Percentiles rank a stretch among this genome's conserved stretches.
Evolutionary conservation across 2,888 invertebrate species (phyloP).

Genomic region (Anaspis maculata): DNA sequence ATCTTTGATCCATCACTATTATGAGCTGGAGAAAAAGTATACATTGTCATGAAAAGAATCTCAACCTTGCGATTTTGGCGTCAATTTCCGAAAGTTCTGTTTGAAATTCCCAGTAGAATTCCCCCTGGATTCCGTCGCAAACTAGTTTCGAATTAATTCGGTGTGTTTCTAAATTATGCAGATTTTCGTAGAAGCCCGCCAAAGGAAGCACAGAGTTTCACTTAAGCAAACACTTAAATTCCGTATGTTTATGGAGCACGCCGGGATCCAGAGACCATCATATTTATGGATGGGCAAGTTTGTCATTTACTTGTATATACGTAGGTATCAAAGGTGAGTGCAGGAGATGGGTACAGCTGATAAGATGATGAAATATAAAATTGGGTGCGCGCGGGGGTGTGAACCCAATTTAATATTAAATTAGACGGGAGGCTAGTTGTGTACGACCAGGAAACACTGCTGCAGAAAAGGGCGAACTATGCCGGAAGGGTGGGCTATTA

Average conservation of each 20-base stretch:
- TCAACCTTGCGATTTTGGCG: no score
- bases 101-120: conserved; percentile 24
- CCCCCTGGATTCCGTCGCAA: conserved; percentile 21
- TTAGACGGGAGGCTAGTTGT: conserved; percentile 8
- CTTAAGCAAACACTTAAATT: conserved; percentile 13
- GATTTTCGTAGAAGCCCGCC: conserved; percentile 10
- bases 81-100: conserved; percentile 13
- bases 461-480: conserved; percentile 12
- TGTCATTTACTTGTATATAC: no score
- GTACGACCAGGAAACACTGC: conserved; percentile 10
- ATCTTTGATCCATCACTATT: no score
- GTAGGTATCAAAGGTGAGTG: background rate
- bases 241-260: conserved; percentile 7
- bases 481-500: conserved; percentile 14
- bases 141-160: conserved; percentile 24
- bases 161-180: conserved; percentile 15
- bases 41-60: no score
- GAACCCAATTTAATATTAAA: conserved; percentile 8
- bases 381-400: background rate
- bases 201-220: conserved; percentile 11
- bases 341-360: background rate
- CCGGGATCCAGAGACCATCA: no score
- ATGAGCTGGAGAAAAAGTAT: no score
- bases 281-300: no score
- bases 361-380: conserved; percentile 7